Base-by-base conservation (phyloP, 2,113 vertebrate genomes). In the Labrus mixtus region DNA sequence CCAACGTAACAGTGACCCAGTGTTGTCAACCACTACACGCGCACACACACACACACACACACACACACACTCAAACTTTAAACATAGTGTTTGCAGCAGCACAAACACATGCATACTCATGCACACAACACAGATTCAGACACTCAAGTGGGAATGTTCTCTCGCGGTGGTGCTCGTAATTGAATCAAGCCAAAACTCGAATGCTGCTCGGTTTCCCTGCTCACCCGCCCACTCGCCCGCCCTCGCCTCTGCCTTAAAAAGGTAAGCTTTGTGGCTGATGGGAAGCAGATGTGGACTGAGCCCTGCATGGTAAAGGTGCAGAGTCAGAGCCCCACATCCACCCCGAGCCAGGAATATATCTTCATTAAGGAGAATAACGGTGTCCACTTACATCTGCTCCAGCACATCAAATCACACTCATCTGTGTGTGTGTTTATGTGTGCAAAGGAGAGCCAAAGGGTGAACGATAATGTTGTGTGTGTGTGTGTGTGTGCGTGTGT, bases 111-210 rank as follows among this genome's bases (percentile, higher is more conserved):
- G 12, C 46, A 20, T 33, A 50, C 56, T 61, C 36, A 64, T n/a
- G 20, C 48, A 63, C 57, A 45, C 75, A 64, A 86, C 70, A 82
- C 83, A 85, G 93, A 80, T 81, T 55, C 73, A 80, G 82, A 90
- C 83, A 85, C 90, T 94, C 90, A 83, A 88, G 90, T 93, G 95
- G 94, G 93, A 94, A 93, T 79, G 85, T 92, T 94, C 94, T 93
- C 94, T 94, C 68, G n/a, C 93, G 87, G 89, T 87, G 92, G 91
- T 93, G 94, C 93, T 90, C 89, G 94, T 96, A 96, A 96, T 96
- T 95, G 95, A 96, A 96, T 97, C 95, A 96, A 95, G 94, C 94
- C 92, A 94, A 94, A 95, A 94, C 90, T n/a, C 89, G 94, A 90
- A 90, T 60, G 67, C 68, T 68, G 51, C 75, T 80, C 53, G 58